Percentiles rank a stretch among this genome's conserved stretches.
These are phyloP conservation scores for Halyomorpha halys DNA, from an alignment of 1,140 invertebrate genomes.

Conservation along the genomic window DNA sequence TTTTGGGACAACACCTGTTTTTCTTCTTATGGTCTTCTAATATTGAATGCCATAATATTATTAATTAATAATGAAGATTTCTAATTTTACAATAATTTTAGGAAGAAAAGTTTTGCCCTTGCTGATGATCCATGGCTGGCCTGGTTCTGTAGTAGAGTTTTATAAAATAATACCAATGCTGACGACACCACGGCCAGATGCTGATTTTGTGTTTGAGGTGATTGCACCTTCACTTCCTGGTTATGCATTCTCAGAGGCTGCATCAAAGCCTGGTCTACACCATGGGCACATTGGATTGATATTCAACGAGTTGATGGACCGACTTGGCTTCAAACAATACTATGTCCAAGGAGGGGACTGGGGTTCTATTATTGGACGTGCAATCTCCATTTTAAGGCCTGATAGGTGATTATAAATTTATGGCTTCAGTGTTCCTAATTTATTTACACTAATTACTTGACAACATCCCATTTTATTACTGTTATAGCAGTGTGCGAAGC, in stretches of 20 bases:
- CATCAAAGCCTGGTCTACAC: conserved; percentile 50
- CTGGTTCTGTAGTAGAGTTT: conserved; percentile 78
- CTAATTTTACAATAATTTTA: conserved; percentile 1
- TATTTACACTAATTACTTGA: no score
- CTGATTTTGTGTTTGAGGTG: conserved; percentile 64
- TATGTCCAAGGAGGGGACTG: conserved; percentile 81
- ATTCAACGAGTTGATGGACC: conserved; percentile 71
- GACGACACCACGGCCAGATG: conserved; percentile 43
- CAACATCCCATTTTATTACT: no score
- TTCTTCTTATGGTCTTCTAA: no score
- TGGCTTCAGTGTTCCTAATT: no score
- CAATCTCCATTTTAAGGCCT: conserved; percentile 56
- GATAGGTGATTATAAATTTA: conserved; percentile 37
- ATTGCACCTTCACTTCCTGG: conserved; percentile 72
- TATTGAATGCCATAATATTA: no score
- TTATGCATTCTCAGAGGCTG: conserved; percentile 68
- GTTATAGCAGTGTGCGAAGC: no score
- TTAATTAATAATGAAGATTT: no score
- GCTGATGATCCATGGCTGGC: conserved; percentile 81
- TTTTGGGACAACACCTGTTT: no score
- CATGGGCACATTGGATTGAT: conserved; percentile 54
- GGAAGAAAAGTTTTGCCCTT: conserved; percentile 44
- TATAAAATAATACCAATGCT: conserved; percentile 66
- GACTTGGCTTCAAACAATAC: conserved; percentile 63
- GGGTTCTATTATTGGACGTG: conserved; percentile 50